Conservation (phyloP, 2,888 invertebrate genomes). For the Apodemia hepburni region DNA sequence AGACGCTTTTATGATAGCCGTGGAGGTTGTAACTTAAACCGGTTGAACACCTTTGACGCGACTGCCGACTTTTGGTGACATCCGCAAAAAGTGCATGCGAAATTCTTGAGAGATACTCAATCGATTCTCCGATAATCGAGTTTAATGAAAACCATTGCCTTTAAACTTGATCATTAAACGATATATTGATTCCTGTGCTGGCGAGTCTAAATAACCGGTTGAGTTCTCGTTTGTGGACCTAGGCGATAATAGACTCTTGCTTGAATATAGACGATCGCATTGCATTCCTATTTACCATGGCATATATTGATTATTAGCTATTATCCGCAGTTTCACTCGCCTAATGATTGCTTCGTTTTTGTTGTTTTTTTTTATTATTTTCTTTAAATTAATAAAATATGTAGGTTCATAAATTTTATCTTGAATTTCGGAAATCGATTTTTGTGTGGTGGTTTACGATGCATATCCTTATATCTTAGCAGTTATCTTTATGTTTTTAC, state of each 20-base stretch:
- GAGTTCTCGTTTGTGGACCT: slow-evolving; percentile 46
- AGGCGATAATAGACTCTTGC: slow-evolving; percentile 40
- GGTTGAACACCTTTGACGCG: slow-evolving; percentile 70
- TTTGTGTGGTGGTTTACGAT: no score
- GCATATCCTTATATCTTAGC: no score
- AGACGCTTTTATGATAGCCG: slow-evolving; percentile 69
- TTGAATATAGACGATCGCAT: slow-evolving; percentile 36
- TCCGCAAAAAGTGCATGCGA: slow-evolving; percentile 71
- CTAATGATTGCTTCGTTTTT: background rate
- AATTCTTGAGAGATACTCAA: slow-evolving; percentile 62
- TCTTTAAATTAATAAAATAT: no score
- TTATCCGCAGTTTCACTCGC: background rate
- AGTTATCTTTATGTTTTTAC: no score
- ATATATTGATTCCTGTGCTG: slow-evolving; percentile 52
- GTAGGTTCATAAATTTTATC: no score
- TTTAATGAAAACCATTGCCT: slow-evolving; percentile 46
- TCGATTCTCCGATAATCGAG: slow-evolving; percentile 47
- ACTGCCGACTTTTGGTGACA: slow-evolving; percentile 73
- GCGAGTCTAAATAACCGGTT: slow-evolving; percentile 61
- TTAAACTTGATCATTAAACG: slow-evolving; percentile 54
- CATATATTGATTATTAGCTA: slow-evolving; percentile 14
- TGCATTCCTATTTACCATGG: slow-evolving; percentile 49
- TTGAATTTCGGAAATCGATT: no score
- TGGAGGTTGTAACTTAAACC: slow-evolving; percentile 67
- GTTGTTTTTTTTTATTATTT: no score